These are phyloP conservation scores for Xenopus petersii DNA, from an alignment of 2,797 vertebrate species.

Conservation along the genomic window DNA sequence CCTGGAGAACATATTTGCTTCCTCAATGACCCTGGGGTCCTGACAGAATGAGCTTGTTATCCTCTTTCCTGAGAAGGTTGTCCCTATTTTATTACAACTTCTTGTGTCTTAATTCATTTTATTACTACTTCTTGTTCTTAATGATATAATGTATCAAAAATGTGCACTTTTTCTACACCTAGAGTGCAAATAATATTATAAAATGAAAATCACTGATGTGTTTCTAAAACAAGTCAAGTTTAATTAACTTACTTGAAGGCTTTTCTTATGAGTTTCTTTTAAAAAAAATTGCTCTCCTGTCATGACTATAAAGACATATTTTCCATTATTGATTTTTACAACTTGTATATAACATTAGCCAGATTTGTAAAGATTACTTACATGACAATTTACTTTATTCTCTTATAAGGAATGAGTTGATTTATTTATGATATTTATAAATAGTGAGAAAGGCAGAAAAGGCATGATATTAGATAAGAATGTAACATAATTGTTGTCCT, in stretches of 20 bases:
- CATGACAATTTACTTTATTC: background rate
- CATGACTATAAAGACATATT: background rate
- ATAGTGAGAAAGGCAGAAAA: too few relatives aligned
- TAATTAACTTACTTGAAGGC: conserved; percentile 73
- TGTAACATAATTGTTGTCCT: too few relatives aligned
- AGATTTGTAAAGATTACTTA: background rate
- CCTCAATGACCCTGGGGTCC: conserved; percentile 70
- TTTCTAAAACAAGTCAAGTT: conserved; percentile 69
- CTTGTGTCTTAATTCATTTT: conserved; percentile 67
- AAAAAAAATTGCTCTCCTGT: conserved; percentile 1
- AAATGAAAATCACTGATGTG: conserved; percentile 65
- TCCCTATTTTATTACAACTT: conserved; percentile 67
- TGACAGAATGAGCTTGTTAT: conserved; percentile 71
- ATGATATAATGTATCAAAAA: conserved; percentile 59
- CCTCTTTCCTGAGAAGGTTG: conserved; percentile 64
- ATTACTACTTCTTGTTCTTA: too few relatives aligned
- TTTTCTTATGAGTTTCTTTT: conserved; percentile 60
- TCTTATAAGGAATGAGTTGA: background rate
- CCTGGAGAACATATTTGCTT: conserved; percentile 68
- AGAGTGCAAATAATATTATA: conserved; percentile 63
- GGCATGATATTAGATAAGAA: too few relatives aligned
- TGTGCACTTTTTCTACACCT: conserved; percentile 62
- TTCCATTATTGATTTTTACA: background rate
- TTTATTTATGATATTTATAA: background rate
- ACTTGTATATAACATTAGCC: background rate